These are phyloP conservation scores for Caranx ignobilis DNA, from an alignment of 2,113 vertebrate species.

Conservation along the genomic window DNA sequence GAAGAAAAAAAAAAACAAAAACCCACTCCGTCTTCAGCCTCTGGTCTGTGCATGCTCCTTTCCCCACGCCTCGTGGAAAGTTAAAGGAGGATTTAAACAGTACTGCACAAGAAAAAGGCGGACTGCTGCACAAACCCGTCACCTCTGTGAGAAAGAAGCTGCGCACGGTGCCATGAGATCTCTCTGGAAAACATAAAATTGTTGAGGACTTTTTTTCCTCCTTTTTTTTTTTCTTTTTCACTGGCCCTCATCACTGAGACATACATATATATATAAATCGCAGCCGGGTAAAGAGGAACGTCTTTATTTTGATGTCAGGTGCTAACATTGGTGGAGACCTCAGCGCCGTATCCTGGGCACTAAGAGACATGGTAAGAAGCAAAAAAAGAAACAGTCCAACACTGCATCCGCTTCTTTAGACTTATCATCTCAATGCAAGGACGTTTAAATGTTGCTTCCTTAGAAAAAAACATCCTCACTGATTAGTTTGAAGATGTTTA, in stretches of 20 bases:
- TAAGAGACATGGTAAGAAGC: constrained; percentile 64
- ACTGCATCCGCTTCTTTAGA: constrained; percentile 36
- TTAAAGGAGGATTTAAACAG: constrained; percentile 44
- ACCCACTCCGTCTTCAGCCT: not conserved
- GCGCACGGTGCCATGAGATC: constrained; percentile 4
- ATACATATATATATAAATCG: not conserved
- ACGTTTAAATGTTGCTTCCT: not conserved
- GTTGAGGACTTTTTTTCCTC: constrained; percentile 34
- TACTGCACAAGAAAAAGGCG: not conserved
- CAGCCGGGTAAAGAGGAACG: not conserved
- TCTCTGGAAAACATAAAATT: constrained; percentile 5
- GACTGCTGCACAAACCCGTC: not conserved
- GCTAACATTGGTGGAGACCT: constrained; percentile 40
- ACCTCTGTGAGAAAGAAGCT: constrained; percentile 22
- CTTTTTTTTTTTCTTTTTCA: not conserved
- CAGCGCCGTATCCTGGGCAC: constrained; percentile 8
- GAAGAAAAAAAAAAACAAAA: not conserved
- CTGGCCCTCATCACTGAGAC: too few relatives aligned
- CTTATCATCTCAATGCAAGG: not conserved
- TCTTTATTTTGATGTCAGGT: constrained; percentile 23
- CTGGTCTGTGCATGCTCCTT: not conserved
- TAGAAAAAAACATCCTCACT: not conserved
- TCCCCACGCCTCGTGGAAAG: constrained; percentile 43
- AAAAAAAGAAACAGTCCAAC: constrained; percentile 11
- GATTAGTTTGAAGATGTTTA: constrained; percentile 2